A percentile compares a stretch with the other conserved stretches of the same genome.
Evolutionary conservation across 2,113 vertebrate species (phyloP).

Genomic region (Oryzias javanicus): DNA sequence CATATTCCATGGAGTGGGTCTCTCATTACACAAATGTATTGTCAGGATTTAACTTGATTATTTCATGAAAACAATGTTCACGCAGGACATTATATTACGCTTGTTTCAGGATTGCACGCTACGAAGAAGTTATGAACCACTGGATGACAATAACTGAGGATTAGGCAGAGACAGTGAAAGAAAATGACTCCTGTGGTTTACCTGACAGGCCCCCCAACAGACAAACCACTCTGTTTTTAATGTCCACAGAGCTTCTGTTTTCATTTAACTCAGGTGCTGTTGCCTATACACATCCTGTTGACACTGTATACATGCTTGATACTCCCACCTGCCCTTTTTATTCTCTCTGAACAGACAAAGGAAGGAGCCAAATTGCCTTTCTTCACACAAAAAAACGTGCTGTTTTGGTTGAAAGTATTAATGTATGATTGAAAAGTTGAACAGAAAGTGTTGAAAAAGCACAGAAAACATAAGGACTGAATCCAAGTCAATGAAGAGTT

Average conservation of each 20-base stretch:
- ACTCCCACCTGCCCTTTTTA: constrained; percentile 69
- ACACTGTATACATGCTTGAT: constrained; percentile 71
- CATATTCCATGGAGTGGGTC: constrained; percentile 48
- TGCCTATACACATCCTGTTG: constrained; percentile 78
- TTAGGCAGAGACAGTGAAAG: constrained; percentile 11
- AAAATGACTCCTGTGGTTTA: constrained; percentile 13
- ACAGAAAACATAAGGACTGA: no score
- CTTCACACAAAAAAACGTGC: constrained; percentile 8
- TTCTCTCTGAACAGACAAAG: constrained; percentile 43
- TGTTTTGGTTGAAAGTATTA: constrained; percentile 1
- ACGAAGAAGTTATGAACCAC: constrained; percentile 1
- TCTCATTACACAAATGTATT: constrained; percentile 41
- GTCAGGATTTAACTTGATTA: constrained; percentile 19
- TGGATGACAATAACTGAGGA: background rate
- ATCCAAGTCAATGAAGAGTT: no score
- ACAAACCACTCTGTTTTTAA: constrained; percentile 67
- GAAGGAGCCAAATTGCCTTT: constrained; percentile 33
- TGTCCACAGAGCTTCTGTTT: constrained; percentile 77
- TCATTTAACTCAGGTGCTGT: constrained; percentile 62
- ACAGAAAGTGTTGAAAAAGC: no score
- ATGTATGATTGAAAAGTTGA: background rate
- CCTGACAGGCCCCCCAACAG: constrained; percentile 25
- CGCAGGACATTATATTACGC: constrained; percentile 3
- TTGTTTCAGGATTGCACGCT: background rate
- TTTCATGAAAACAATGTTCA: constrained; percentile 19